Base-by-base conservation (phyloP, 1,140 invertebrate genomes). In the Drosophila tropicalis region DNA sequence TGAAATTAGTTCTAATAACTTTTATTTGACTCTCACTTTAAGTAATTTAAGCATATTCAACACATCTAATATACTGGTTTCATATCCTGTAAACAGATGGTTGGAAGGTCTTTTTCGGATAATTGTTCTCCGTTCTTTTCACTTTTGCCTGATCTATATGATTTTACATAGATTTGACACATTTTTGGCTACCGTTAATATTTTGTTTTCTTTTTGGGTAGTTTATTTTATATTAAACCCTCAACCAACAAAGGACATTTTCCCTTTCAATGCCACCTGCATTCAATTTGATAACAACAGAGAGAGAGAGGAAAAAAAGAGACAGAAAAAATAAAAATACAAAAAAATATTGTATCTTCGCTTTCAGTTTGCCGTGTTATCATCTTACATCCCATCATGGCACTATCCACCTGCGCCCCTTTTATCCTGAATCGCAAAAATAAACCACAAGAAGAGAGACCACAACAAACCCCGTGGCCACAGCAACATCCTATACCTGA, bases 341-440 rank as follows among this genome's bases (percentile, higher is more conserved):
- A 4, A 41, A 41, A 62, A 62, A 62, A 41, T 15, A 40, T 51
- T 19, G 36, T 9, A 34, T 61, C 74, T 34, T 44, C 22, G 56
- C 56, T 32, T 56, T 62, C 41, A 39, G 32, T 19, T 15, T 19
- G 62, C 19, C 44, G 60, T 68, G 70, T 57, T 56, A 44, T 58
- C 81, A 84, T 84, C 74, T 61, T 57, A 40, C 70, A 64, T 75
- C 58, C 65, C 68, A 40, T 58, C 70, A 29, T 61, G 17, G 55
- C 69, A 55, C 19, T 75, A 67, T 39, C 60, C 66, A 47, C 44
- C 44, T 51, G 44, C 7, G 17, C 17, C 17, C 9, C 3, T 17
- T 51, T 51, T 69, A 67, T 57, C 56, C 73, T 76, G 68, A 79
- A 69, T 67, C 79, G 76, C 69, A 73, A 81, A 86, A 82, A 79